phyloP scores from a whole-genome alignment of 2,797 vertebrate species.

The Gouania willdenowi region DNA sequence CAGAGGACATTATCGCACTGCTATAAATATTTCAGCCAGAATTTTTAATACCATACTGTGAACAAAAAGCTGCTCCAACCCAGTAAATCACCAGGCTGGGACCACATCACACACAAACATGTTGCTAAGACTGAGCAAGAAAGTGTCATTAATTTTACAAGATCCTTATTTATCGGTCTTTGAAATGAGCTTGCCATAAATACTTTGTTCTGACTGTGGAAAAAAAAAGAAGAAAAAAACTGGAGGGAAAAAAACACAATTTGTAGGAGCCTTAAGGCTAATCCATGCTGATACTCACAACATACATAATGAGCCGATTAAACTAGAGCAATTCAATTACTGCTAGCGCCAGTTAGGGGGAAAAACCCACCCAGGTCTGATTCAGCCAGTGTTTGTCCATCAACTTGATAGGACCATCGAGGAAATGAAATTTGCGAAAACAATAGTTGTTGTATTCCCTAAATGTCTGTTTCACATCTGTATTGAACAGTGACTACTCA shows the following conservation, averaged over 20 bases:
- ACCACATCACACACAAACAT: not conserved
- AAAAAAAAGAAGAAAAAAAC: not conserved
- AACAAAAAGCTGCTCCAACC: not conserved
- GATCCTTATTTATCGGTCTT: conserved; percentile 17
- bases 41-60: not conserved
- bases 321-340: conserved; percentile 14
- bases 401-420: not conserved
- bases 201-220: not conserved
- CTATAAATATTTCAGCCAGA: not conserved
- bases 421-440: too few species aligned
- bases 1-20: not conserved
- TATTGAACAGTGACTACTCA: not conserved
- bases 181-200: conserved; percentile 5
- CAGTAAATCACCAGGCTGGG: not conserved
- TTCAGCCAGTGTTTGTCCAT: not conserved
- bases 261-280: conserved; percentile 4
- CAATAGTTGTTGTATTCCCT: too few species aligned
- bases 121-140: not conserved
- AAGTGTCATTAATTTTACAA: not conserved
- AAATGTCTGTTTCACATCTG: conserved; percentile 36
- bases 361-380: not conserved
- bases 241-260: conserved; percentile 1
- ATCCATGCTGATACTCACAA: conserved; percentile 22
- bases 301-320: conserved; percentile 4
- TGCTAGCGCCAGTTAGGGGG: too few species aligned